A percentile compares a stretch with the other conserved stretches of the same genome.
Conservation (phyloP, 2,797 vertebrate species). For the Enteromius unitaeniatus region DNA sequence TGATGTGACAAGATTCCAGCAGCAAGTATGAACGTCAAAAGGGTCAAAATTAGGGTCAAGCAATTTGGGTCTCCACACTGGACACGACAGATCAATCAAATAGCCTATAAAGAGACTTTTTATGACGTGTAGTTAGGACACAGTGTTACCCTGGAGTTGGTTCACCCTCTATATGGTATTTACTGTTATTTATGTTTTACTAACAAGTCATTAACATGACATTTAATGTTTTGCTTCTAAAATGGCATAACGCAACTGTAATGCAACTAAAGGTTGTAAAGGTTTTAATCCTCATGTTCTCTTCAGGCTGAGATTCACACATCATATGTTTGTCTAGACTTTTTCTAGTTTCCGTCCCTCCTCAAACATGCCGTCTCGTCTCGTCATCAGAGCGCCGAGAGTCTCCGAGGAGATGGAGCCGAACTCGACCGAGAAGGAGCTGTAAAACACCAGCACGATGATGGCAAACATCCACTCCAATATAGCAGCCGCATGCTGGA, state of each 20-base stretch:
- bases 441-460: conserved; percentile 80
- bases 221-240: not conserved
- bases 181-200: not conserved
- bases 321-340: not conserved
- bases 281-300: not conserved
- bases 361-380: conserved; percentile 32
- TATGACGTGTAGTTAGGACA: no score
- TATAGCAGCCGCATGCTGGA: conserved; percentile 81
- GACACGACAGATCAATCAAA: no score
- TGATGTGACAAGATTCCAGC: no score
- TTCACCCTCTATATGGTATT: not conserved
- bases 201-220: not conserved
- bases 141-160: no score
- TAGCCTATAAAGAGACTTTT: no score
- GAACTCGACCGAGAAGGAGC: conserved; percentile 81
- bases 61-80: no score
- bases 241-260: not conserved
- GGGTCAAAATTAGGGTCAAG: no score
- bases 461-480: conserved; percentile 82
- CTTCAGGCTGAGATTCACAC: not conserved
- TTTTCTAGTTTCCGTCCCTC: conserved; percentile 5
- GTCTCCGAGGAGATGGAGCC: conserved; percentile 75
- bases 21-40: no score
- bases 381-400: conserved; percentile 74
- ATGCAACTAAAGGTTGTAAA: not conserved